Conservation (phyloP, 2,113 vertebrate species). For the Cyprinus carpio region DNA sequence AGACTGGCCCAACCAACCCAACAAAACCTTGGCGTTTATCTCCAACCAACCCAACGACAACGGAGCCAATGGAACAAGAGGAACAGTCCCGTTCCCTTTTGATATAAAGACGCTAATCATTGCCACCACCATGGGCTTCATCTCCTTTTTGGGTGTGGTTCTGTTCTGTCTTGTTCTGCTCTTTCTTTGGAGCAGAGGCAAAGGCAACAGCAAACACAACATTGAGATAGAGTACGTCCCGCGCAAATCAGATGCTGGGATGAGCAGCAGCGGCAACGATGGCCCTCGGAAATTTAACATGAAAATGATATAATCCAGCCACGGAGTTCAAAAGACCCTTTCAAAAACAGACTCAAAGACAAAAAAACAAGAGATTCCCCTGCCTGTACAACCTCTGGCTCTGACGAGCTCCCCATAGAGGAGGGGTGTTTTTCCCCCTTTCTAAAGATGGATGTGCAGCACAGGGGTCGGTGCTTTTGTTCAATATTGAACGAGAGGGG, state of each 20-base stretch:
- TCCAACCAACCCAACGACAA: conserved; percentile 96
- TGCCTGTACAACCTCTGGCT: conserved; percentile 69
- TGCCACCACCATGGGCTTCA: conserved; percentile 98
- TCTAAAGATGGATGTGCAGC: conserved; percentile 60
- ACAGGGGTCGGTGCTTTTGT: conserved; percentile 66
- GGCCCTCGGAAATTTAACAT: conserved; percentile 99
- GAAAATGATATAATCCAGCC: conserved; percentile 92
- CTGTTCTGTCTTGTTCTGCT: conserved; percentile 97
- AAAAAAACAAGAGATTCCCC: conserved; percentile 67
- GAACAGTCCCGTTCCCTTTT: conserved; percentile 93
- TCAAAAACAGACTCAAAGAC: conserved; percentile 53
- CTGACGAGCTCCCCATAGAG: conserved; percentile 70
- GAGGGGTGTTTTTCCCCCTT: conserved; percentile 58
- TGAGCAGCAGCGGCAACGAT: conserved; percentile 84
- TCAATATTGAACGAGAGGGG: conserved; percentile 60
- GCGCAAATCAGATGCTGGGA: conserved; percentile 94
- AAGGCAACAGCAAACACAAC: conserved; percentile 99
- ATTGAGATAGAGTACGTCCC: conserved; percentile 98
- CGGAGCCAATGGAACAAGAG: conserved; percentile 90
- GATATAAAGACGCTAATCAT: conserved; percentile 99
- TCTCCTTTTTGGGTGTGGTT: conserved; percentile 96
- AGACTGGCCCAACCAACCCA: conserved; percentile 94
- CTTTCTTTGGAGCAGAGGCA: conserved; percentile 98
- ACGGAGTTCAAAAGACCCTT: conserved; percentile 56
- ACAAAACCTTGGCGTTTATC: conserved; percentile 98